A percentile compares a stretch with the other conserved stretches of the same genome.
These are phyloP conservation scores for Etheostoma cragini DNA, from an alignment of 2,113 vertebrate species.

Conservation along the genomic window DNA sequence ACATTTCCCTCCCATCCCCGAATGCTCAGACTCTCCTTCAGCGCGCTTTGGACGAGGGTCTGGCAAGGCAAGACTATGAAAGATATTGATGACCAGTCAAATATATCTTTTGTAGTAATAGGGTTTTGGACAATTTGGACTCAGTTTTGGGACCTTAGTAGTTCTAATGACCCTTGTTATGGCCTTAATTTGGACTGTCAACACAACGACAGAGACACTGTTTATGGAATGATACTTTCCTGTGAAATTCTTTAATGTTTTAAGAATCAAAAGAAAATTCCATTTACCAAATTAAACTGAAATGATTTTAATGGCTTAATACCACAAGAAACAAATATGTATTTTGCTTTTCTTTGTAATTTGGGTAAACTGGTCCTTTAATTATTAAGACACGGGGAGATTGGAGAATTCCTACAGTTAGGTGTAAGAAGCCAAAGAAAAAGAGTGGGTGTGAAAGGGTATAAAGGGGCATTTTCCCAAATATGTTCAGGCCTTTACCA, in stretches of 20 bases:
- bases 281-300: neutral
- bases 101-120: neutral
- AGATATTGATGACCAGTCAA: neutral
- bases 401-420: conserved; percentile 24
- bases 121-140: neutral
- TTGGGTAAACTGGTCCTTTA: neutral
- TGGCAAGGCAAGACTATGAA: neutral
- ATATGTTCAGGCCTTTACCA: conserved; percentile 75
- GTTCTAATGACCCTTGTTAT: neutral
- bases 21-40: no score
- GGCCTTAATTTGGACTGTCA: no score
- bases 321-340: neutral
- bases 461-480: conserved; percentile 74
- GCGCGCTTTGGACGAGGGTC: no score
- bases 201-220: no score
- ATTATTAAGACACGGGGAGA: conserved; percentile 9
- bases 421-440: conserved; percentile 21
- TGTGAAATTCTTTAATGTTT: neutral
- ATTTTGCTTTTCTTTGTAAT: neutral
- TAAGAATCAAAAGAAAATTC: no score
- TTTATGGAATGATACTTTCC: no score
- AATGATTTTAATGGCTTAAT: neutral
- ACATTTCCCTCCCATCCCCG: no score
- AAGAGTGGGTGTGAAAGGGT: conserved; percentile 55
- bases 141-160: neutral